Base-by-base conservation (phyloP, 2,888 invertebrate genomes). In the Dryomyza anilis region DNA sequence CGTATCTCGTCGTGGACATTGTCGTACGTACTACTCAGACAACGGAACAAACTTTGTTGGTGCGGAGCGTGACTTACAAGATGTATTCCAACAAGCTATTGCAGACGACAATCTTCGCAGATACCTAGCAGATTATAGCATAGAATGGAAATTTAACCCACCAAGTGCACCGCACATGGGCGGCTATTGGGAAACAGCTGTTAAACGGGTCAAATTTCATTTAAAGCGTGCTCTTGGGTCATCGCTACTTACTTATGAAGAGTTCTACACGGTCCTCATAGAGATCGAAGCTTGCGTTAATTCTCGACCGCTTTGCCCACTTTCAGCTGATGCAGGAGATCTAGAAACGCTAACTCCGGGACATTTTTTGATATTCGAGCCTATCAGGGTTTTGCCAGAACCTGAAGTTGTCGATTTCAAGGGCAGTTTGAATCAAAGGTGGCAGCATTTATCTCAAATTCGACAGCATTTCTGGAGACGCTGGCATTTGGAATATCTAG, bases 251-350 rank as follows among this genome's bases (percentile, higher is more conserved):
- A 67, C 45, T 1, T 65, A 27, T 29, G 63, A 65, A 48, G 65
- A 62, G 33, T 63, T 64, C 16, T n/a, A 19, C 6, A 67, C 63
- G 4, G n/a, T 67, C 21, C 39, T 64, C 12, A 52, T 62, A 27
- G 53, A 64, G 29, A 36, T 67, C 2, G 56, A 63, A 52, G 61
- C 67, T 29, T 65, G 62, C 36, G 48, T 65, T 3, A 67, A 65
- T 33, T 64, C 65, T 4, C 27, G 36, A 21, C 55, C 55, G 12
- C 25, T 56, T 12, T 56, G 56, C 10, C 5, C 19, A 6, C 21
- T 36, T 14, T 12, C 39, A 8, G 10, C n/a, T 10, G 56, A 36
- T 10, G 23, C 5, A 21, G 12, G 10, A 10, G 62, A 66, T 16
- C 23, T 64, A 23, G 56, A 59, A 30, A n/a, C n/a, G n/a, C n/a